These are phyloP conservation scores for Caenorhabditis sinica DNA, from an alignment of 2,888 invertebrate genomes.

Conservation along the genomic window DNA sequence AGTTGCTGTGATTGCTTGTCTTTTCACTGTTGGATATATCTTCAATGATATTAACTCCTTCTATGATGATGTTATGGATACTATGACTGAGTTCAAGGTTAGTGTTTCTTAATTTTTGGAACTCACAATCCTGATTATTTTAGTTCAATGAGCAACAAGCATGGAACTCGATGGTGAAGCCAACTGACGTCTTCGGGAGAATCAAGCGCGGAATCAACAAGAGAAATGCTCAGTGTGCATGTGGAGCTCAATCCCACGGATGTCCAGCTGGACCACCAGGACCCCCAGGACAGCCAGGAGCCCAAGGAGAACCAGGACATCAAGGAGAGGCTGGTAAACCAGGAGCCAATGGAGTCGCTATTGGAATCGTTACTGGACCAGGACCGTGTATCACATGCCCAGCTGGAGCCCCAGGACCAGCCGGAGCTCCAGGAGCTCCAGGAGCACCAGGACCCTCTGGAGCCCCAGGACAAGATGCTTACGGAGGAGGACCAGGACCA, in stretches of 20 bases:
- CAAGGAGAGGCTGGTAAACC: conserved; percentile 53
- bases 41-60: conserved; percentile 49
- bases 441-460: conserved; percentile 70
- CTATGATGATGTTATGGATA: conserved; percentile 53
- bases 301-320: conserved; percentile 45
- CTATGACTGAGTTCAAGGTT: conserved; percentile 50
- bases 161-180: conserved; percentile 49
- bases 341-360: conserved; percentile 61
- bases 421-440: conserved; percentile 67
- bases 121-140: neutral
- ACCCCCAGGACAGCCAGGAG: conserved; percentile 67
- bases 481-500: conserved; percentile 59
- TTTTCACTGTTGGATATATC: conserved; percentile 47
- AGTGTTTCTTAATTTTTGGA: neutral
- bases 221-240: conserved; percentile 58
- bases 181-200: conserved; percentile 45
- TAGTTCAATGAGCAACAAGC: conserved; percentile 49
- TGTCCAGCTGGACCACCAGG: conserved; percentile 73
- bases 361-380: conserved; percentile 72
- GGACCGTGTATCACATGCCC: conserved; percentile 67
- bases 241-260: conserved; percentile 59
- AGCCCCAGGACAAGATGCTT: conserved; percentile 59
- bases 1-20: conserved; percentile 35
- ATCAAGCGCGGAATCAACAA: conserved; percentile 45
- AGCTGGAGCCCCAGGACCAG: conserved; percentile 71